Evolutionary conservation across 2,113 vertebrate genomes (phyloP).

Genomic region (Cariama cristata): DNA sequence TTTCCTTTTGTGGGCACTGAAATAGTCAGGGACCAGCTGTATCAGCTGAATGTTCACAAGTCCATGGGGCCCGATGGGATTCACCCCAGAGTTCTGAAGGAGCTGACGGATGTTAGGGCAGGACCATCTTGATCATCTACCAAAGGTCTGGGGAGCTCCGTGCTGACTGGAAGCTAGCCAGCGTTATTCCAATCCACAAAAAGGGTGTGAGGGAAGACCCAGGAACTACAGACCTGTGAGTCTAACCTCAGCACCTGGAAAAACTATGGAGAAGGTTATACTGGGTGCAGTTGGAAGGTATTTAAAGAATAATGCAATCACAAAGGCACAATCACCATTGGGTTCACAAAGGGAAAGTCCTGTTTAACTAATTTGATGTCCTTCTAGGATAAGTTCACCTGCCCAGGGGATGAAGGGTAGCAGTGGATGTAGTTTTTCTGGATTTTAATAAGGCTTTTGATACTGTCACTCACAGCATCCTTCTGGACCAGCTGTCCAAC

Average conservation of each 20-base stretch:
- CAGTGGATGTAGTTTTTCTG: background rate
- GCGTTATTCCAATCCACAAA: background rate
- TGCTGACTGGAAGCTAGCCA: background rate
- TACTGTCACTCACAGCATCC: background rate
- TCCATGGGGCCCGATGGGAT: background rate
- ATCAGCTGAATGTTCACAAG: background rate
- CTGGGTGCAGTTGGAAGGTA: background rate
- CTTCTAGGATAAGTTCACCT: background rate
- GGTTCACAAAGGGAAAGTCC: background rate
- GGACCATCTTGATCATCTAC: background rate
- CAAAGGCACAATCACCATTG: background rate
- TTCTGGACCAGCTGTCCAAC: no score
- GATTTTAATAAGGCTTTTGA: background rate
- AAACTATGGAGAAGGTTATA: background rate
- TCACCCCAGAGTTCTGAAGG: background rate
- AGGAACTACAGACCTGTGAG: background rate
- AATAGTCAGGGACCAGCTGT: background rate
- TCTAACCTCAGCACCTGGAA: background rate
- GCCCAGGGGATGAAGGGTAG: background rate
- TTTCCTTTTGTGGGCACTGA: background rate
- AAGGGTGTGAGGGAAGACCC: background rate
- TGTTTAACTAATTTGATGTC: background rate
- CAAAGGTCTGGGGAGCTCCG: background rate
- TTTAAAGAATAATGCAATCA: background rate
- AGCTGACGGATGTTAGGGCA: background rate